Percentiles rank a stretch among this genome's conserved stretches.
phyloP scores from a whole-genome alignment of 2,888 invertebrate species.

The Cerastoderma edule region DNA sequence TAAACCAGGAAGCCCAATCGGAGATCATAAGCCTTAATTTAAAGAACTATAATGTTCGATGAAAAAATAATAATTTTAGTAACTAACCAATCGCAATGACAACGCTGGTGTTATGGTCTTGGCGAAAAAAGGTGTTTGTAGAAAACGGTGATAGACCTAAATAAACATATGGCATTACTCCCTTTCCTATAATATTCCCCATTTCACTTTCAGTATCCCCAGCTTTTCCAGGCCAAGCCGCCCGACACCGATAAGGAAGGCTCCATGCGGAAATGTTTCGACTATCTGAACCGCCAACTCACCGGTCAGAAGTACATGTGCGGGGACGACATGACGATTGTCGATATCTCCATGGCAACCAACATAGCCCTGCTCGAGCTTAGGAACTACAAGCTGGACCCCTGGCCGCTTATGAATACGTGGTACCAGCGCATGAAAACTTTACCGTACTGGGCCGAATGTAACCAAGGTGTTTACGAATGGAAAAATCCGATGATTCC shows the following conservation, averaged over 20 bases:
- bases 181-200: too few relatives aligned
- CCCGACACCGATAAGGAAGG: constrained; percentile 65
- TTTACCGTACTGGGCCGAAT: constrained; percentile 63
- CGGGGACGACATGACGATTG: constrained; percentile 90
- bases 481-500: constrained; percentile 60
- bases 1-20: too few relatives aligned
- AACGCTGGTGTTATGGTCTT: too few relatives aligned
- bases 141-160: too few relatives aligned
- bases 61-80: too few relatives aligned
- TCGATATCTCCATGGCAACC: constrained; percentile 90
- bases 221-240: constrained; percentile 62
- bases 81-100: too few relatives aligned
- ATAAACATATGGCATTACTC: too few relatives aligned
- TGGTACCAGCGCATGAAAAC: constrained; percentile 66
- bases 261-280: constrained; percentile 63
- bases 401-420: constrained; percentile 57
- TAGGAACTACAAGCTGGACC: constrained; percentile 84
- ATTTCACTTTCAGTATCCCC: constrained; percentile 59
- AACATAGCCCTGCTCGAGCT: constrained; percentile 87
- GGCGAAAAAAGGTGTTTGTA: too few relatives aligned
- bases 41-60: too few relatives aligned
- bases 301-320: constrained; percentile 89
- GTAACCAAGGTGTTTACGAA: constrained; percentile 68
- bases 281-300: constrained; percentile 64
- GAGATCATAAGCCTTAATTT: too few relatives aligned